phyloP scores from a whole-genome alignment of 2,113 vertebrate species.

The Phainopepla nitens region DNA sequence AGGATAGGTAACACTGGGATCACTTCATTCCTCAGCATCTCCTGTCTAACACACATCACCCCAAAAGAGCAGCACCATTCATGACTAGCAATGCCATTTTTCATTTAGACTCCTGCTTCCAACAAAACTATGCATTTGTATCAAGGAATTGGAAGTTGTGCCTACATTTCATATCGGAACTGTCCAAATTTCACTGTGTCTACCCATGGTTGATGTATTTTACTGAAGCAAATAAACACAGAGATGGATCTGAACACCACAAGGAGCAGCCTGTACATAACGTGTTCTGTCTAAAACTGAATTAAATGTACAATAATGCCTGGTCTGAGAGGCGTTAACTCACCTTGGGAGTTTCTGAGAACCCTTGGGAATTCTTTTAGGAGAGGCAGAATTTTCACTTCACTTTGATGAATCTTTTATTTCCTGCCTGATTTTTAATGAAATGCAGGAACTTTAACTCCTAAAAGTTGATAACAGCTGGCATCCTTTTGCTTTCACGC shows the following conservation, averaged over 20 bases:
- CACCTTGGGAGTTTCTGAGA: neutral
- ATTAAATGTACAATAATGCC: neutral
- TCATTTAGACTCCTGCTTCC: neutral
- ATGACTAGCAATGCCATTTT: neutral
- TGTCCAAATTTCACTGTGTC: neutral
- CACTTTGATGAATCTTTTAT: conserved; percentile 30
- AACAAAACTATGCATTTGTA: neutral
- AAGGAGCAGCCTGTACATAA: neutral
- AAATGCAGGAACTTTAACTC: conserved; percentile 39
- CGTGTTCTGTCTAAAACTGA: neutral
- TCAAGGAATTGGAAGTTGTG: neutral
- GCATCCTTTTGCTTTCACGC: conserved; percentile 43
- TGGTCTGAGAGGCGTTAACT: neutral
- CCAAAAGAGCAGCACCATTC: neutral
- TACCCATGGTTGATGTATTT: neutral
- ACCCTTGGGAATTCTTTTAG: conserved; percentile 1
- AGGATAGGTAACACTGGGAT: neutral
- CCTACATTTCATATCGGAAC: neutral
- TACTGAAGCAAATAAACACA: neutral
- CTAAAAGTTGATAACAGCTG: conserved; percentile 42
- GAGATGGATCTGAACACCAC: neutral
- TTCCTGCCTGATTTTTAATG: conserved; percentile 11
- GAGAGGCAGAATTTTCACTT: conserved; percentile 5
- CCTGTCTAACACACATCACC: neutral
- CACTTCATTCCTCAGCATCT: neutral